These are phyloP conservation scores for Popillia japonica DNA, from an alignment of 1,140 invertebrate species.

Conservation along the genomic window DNA sequence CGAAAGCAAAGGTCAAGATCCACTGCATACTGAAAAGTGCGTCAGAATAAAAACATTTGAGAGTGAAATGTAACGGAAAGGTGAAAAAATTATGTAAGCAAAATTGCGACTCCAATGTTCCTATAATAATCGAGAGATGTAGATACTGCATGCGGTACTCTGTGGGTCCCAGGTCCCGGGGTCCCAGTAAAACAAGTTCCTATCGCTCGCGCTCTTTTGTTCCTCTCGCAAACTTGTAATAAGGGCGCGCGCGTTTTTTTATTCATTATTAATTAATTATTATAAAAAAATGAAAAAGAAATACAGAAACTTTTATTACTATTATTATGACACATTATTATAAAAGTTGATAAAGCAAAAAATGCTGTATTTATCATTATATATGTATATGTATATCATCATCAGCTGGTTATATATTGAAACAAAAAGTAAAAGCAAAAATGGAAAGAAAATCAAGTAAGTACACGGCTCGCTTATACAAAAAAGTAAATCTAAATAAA, in stretches of 20 bases:
- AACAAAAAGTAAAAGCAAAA: conserved; percentile 9
- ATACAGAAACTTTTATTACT: conserved; percentile 57
- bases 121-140: conserved; percentile 53
- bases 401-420: conserved; percentile 55
- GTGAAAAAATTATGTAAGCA: conserved; percentile 28
- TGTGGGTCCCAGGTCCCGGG: conserved; percentile 47
- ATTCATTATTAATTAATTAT: conserved; percentile 60
- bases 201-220: conserved; percentile 61
- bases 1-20: not conserved
- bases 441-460: conserved; percentile 11
- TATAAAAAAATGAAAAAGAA: conserved; percentile 51
- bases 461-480: conserved; percentile 44
- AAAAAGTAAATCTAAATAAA: conserved; percentile 39
- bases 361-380: conserved; percentile 60
- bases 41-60: conserved; percentile 33
- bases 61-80: conserved; percentile 3
- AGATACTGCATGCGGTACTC: conserved; percentile 57
- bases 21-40: not conserved
- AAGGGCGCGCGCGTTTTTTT: conserved; percentile 58
- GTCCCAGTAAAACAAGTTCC: conserved; percentile 73
- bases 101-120: conserved; percentile 58
- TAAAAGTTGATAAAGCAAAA: conserved; percentile 56
- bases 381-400: conserved; percentile 61
- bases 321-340: conserved; percentile 56
- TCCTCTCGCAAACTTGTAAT: conserved; percentile 51